A percentile compares a stretch with the other conserved stretches of the same genome.
These are phyloP conservation scores for Drosophila mayaguana DNA, from an alignment of 2,888 invertebrate genomes.

Conservation along the genomic window DNA sequence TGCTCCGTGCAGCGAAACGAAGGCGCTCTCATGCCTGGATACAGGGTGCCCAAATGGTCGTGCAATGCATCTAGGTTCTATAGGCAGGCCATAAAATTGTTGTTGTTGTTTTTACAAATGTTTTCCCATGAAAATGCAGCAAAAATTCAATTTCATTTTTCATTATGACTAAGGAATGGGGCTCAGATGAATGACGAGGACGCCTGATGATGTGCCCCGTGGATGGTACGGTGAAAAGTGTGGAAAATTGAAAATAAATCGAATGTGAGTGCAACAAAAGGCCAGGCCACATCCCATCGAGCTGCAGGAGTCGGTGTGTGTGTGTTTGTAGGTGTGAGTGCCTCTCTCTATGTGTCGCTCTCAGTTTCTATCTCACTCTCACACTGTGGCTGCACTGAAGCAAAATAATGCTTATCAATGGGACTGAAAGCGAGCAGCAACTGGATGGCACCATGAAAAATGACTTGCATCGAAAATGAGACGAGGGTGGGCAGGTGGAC, in stretches of 20 bases:
- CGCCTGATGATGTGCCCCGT: slow-evolving; percentile 29
- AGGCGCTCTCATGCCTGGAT: slow-evolving; percentile 97
- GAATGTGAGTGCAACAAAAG: slow-evolving; percentile 80
- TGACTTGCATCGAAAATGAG: slow-evolving; percentile 53
- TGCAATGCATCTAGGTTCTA: slow-evolving; percentile 98
- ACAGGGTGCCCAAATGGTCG: slow-evolving; percentile 96
- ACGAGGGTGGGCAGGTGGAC: slow-evolving; percentile 13
- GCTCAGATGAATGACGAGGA: slow-evolving; percentile 43
- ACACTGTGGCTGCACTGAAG: slow-evolving; percentile 56
- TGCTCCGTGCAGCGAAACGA: slow-evolving; percentile 98
- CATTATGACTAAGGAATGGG: slow-evolving; percentile 70
- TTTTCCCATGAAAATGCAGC: slow-evolving; percentile 53
- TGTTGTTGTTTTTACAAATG: slow-evolving; percentile 37
- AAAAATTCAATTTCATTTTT: slow-evolving; percentile 82
- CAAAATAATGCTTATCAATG: slow-evolving; percentile 76
- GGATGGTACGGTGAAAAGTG: slow-evolving; percentile 68
- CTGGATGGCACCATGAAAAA: slow-evolving; percentile 65
- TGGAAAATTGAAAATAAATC: slow-evolving; percentile 82
- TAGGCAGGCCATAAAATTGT: background rate
- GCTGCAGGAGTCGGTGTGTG: background rate
- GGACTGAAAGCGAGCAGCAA: slow-evolving; percentile 37
- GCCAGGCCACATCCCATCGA: slow-evolving; percentile 34
- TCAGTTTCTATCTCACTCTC: background rate
- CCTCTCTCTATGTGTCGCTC: too few relatives aligned
- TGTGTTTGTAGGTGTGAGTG: slow-evolving; percentile 16